Evolutionary conservation across 2,797 vertebrate genomes (phyloP).

Genomic region (Acipenser transmontanus): DNA sequence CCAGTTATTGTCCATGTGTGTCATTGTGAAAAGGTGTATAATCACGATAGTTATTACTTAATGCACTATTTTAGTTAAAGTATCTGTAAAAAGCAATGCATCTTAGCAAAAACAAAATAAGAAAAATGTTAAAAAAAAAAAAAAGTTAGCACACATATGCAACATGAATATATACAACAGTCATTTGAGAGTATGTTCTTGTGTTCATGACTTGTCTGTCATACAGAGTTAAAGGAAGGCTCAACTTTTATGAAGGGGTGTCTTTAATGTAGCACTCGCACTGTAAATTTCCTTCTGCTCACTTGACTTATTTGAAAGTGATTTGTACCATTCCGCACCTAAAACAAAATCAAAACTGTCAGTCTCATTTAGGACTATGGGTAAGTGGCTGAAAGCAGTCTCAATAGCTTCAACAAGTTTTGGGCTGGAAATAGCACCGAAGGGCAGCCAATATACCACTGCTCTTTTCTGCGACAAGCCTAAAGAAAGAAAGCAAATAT

Average conservation of each 20-base stretch:
- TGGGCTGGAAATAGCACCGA: no score
- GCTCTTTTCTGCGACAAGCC: no score
- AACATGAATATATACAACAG: slow-evolving; percentile 34
- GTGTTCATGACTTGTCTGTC: slow-evolving; percentile 14
- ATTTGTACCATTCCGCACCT: no score
- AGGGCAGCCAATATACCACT: no score
- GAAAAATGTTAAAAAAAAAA: slow-evolving; percentile 34
- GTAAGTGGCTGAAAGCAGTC: no score
- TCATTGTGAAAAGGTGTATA: slow-evolving; percentile 63
- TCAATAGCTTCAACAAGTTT: no score
- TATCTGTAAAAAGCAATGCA: slow-evolving; percentile 56
- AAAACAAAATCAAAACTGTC: no score
- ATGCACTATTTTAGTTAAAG: slow-evolving; percentile 66
- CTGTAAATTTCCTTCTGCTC: background rate
- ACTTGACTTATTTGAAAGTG: no score
- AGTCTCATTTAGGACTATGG: no score
- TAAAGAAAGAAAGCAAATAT: no score
- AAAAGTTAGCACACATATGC: slow-evolving; percentile 41
- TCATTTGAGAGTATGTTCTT: slow-evolving; percentile 13
- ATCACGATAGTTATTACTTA: slow-evolving; percentile 60
- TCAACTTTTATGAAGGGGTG: slow-evolving; percentile 5
- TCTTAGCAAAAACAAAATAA: slow-evolving; percentile 43
- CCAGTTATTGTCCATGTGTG: slow-evolving; percentile 56
- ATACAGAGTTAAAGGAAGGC: slow-evolving; percentile 6
- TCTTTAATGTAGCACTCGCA: slow-evolving; percentile 23